phyloP scores from a whole-genome alignment of 2,113 vertebrate species.

The Bolborhynchus lineola region DNA sequence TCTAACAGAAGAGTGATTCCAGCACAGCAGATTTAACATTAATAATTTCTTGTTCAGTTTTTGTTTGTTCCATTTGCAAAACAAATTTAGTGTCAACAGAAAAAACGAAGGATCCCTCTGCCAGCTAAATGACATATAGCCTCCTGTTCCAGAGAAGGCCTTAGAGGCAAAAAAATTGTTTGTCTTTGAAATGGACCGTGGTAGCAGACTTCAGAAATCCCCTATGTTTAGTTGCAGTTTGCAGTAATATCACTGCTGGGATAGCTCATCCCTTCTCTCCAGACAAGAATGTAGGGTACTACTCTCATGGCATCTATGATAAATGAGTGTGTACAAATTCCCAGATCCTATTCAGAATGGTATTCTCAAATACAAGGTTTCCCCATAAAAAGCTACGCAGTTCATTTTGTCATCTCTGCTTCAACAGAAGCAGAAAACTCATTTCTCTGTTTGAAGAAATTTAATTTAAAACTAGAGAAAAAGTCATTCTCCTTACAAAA shows the following conservation, averaged over 20 bases:
- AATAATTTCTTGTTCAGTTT: neutral
- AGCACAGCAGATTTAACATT: neutral
- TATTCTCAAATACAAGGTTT: slow-evolving; percentile 21
- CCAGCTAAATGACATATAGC: neutral
- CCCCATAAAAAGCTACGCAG: slow-evolving; percentile 4
- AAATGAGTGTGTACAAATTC: slow-evolving; percentile 2
- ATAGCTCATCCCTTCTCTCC: neutral
- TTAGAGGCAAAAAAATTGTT: neutral
- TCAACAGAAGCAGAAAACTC: slow-evolving; percentile 17
- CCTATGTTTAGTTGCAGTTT: neutral
- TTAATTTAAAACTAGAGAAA: slow-evolving; percentile 47
- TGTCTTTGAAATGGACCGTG: neutral
- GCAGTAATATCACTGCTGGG: neutral
- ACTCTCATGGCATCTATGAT: neutral
- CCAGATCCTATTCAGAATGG: neutral
- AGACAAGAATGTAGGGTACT: neutral
- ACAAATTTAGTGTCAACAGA: neutral
- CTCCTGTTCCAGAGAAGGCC: neutral
- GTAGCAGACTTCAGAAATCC: neutral
- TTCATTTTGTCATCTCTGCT: slow-evolving; percentile 44
- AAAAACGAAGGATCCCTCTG: neutral
- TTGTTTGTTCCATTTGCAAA: neutral
- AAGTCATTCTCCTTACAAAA: neutral
- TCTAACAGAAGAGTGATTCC: neutral
- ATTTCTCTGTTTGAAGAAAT: slow-evolving; percentile 27